Conservation (phyloP, 2,888 invertebrate genomes). For the Lepidonotus clava region DNA sequence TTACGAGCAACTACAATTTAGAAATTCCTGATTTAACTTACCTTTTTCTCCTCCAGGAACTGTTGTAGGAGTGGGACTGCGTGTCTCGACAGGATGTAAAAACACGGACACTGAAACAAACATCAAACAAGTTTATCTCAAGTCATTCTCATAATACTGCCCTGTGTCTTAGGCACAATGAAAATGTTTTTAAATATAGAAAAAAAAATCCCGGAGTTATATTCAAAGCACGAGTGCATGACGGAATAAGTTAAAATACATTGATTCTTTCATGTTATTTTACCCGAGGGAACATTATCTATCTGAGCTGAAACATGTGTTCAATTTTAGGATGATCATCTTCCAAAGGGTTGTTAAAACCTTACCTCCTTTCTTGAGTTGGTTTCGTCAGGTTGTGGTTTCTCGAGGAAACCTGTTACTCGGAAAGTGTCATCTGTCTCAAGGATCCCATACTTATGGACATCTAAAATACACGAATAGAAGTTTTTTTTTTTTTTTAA, state of each 20-base stretch:
- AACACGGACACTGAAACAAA: conserved; percentile 63
- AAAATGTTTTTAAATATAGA: too few species aligned
- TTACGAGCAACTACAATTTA: background rate
- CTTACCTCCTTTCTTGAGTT: conserved; percentile 62
- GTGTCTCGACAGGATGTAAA: conserved; percentile 58
- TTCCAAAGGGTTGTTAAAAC: too few species aligned
- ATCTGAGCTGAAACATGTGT: too few species aligned
- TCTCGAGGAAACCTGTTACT: conserved; percentile 62
- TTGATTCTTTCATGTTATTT: too few species aligned
- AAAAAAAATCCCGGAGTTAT: too few species aligned
- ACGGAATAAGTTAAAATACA: too few species aligned
- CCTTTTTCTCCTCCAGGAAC: conserved; percentile 60
- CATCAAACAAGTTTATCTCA: background rate
- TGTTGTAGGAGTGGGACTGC: conserved; percentile 51
- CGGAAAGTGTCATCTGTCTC: conserved; percentile 54
- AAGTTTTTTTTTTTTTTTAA: too few species aligned
- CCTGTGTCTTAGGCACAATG: background rate
- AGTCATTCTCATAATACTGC: background rate
- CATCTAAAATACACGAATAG: too few species aligned
- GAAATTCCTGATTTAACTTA: conserved; percentile 23
- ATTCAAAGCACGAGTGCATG: too few species aligned
- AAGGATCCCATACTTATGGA: conserved; percentile 63
- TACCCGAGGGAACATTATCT: too few species aligned
- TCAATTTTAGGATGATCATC: too few species aligned
- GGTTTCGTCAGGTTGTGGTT: conserved; percentile 62